phyloP scores from a whole-genome alignment of 2,888 invertebrate species.

The Pyrrhosoma nymphula region DNA sequence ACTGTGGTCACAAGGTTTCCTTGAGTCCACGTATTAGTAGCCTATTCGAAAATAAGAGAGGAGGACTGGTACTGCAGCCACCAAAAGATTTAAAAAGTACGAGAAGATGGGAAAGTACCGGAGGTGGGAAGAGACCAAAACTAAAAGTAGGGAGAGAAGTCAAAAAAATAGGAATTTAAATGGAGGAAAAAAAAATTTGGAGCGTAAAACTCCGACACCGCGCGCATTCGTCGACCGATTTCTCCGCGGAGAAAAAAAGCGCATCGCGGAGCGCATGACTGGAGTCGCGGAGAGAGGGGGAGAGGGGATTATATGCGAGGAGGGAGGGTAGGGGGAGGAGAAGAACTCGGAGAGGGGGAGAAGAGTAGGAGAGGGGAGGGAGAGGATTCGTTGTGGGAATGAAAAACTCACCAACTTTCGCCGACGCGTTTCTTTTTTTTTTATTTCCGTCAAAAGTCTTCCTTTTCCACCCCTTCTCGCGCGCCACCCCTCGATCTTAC shows the following conservation, averaged over 20 bases:
- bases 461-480: neutral
- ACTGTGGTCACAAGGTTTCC: too few relatives aligned
- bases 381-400: neutral
- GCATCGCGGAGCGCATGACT: conserved; percentile 26
- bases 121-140: neutral
- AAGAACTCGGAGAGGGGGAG: neutral
- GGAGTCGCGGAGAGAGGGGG: conserved; percentile 4
- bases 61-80: too few relatives aligned
- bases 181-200: neutral
- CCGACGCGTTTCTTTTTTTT: neutral
- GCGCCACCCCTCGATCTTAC: neutral
- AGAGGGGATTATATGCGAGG: neutral
- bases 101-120: too few relatives aligned
- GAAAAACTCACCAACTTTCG: conserved; percentile 46
- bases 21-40: too few relatives aligned
- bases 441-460: conserved; percentile 31
- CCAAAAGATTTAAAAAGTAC: neutral
- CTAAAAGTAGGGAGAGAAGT: neutral
- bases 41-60: too few relatives aligned
- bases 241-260: neutral
- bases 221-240: conserved; percentile 24
- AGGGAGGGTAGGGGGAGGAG: neutral
- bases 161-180: neutral
- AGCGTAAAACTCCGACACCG: neutral
- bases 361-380: neutral